Evolutionary conservation across 2,113 vertebrate genomes (phyloP).

Genomic region (Chlamydotis undulata): DNA sequence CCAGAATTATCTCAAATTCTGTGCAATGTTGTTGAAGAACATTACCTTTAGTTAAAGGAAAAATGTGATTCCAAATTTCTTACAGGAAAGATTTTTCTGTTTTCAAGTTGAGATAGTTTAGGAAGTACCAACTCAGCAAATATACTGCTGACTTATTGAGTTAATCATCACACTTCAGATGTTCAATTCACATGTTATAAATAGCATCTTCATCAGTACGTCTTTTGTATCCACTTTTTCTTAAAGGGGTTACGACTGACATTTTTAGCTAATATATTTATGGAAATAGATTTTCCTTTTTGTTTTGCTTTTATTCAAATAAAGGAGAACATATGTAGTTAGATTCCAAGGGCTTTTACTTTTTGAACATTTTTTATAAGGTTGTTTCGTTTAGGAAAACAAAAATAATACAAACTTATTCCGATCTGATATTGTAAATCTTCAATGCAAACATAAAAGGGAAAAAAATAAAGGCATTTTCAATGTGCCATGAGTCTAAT

Average conservation of each 20-base stretch:
- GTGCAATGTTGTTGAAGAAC: background rate
- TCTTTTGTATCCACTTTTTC: background rate
- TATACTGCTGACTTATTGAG: background rate
- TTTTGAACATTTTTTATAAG: background rate
- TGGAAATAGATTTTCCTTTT: background rate
- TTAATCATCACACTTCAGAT: background rate
- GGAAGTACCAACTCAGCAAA: background rate
- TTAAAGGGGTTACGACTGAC: background rate
- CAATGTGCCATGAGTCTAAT: background rate
- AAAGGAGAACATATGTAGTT: background rate
- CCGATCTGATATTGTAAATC: background rate
- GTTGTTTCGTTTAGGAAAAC: background rate
- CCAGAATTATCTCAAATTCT: background rate
- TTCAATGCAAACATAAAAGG: background rate
- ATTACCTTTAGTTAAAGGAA: background rate
- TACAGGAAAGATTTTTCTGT: background rate
- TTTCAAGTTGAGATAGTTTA: background rate
- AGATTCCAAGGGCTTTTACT: background rate
- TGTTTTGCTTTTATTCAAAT: background rate
- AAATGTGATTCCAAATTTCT: background rate
- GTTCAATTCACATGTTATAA: background rate
- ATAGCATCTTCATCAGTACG: background rate
- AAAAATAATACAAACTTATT: background rate
- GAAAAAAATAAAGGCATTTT: background rate
- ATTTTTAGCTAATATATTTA: background rate